Base-by-base conservation (phyloP, 2,797 vertebrate genomes). In the Taenioides sp. region DNA sequence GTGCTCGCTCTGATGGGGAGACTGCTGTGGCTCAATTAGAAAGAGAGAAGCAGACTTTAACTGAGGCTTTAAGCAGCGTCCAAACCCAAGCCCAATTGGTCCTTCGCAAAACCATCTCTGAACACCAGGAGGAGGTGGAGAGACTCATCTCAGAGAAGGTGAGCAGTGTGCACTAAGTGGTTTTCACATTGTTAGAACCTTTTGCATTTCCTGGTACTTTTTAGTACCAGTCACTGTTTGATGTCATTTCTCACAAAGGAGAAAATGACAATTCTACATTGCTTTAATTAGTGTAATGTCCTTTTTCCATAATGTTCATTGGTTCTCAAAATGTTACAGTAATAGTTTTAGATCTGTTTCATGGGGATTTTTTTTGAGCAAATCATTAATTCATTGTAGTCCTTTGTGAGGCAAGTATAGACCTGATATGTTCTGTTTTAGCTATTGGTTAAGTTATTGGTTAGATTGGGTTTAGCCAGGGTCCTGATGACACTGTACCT, bases 111-210 rank as follows among this genome's bases (percentile, higher is more conserved):
- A 81, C 91, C 72, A 86, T 88, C 74, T 87, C 87, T 0, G 94
- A 95, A 23, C 94, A 96, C 5, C 94, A 95, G 82, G 95, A 96
- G 83, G 96, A 96, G 55, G 54, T 94, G 68, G 93, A 96, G 82
- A 89, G 92, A 7, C 92, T 97, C 40, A 78, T 90, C 72, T 83
- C 77, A 0, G 96, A 98, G 77, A 96, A 96, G 93, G 96, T 96
- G 70, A 17, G 16, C 31, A 37, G 0, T 20, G 20, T 7, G 4
- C 3, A 11, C 9, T 10, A n/a, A 54, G 52, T 10, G 14, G 14
- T 47, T 47, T 47, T 57, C 17, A 52, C 17, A 18, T 18, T 52
- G n/a, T 11, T 55, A 9, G 9, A 55, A 23, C 54, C 54, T 57
- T 57, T 57, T 23, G 18, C 5, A 52, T 18, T 20, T 52, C 50